Percentiles rank a stretch among this genome's conserved stretches.
Conservation (phyloP, 1,140 invertebrate genomes). For the Agrilus planipennis region DNA sequence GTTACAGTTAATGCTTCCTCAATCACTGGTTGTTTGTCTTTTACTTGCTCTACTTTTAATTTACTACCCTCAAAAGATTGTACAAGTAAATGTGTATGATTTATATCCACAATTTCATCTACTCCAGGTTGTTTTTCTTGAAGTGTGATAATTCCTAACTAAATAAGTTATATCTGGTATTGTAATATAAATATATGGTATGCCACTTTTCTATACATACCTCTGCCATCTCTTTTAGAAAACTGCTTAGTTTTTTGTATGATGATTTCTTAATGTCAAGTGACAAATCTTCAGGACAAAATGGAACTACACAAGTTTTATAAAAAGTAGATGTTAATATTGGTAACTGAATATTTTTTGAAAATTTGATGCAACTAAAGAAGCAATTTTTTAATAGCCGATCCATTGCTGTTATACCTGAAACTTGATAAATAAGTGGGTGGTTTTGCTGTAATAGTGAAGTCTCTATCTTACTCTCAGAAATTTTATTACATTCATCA, state of each 20-base stretch:
- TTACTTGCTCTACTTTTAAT: conserved; percentile 18
- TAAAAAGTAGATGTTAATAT: conserved; percentile 66
- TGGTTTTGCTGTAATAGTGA: too few species aligned
- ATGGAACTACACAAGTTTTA: conserved; percentile 63
- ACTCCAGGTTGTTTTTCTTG: conserved; percentile 62
- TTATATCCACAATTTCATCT: conserved; percentile 51
- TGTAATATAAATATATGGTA: too few species aligned
- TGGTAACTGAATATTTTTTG: conserved; percentile 51
- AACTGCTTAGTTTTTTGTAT: conserved; percentile 80
- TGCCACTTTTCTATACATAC: conserved; percentile 26
- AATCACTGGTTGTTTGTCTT: conserved; percentile 33
- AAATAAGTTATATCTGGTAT: conserved; percentile 10
- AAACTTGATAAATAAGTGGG: too few species aligned
- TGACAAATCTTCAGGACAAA: conserved; percentile 49
- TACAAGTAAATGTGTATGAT: conserved; percentile 42
- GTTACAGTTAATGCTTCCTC: conserved; percentile 60
- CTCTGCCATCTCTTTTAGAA: conserved; percentile 56
- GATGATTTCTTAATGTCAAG: conserved; percentile 83
- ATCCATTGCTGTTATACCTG: conserved; percentile 51
- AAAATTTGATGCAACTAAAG: conserved; percentile 59
- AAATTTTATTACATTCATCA: conserved; percentile 1
- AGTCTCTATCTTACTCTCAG: background rate
- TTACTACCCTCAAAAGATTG: conserved; percentile 26
- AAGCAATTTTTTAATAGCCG: conserved; percentile 63
- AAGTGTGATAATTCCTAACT: conserved; percentile 51